These are phyloP conservation scores for Loxodonta africana DNA, from an alignment of 2,113 vertebrate genomes.

Conservation along the genomic window DNA sequence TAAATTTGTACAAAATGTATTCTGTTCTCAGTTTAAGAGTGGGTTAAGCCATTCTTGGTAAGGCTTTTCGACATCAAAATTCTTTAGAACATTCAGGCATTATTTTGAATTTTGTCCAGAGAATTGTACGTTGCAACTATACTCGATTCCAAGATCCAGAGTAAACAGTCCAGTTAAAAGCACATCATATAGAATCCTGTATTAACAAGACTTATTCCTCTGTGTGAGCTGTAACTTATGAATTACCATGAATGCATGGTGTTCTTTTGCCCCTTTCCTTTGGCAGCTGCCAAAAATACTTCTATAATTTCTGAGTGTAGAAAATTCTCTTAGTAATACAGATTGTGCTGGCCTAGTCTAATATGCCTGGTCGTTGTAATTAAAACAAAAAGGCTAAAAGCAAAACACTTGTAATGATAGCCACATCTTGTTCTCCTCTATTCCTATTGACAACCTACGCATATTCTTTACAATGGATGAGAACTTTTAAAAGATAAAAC, in stretches of 20 bases:
- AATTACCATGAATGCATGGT: background rate
- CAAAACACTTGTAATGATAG: background rate
- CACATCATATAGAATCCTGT: background rate
- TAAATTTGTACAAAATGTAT: background rate
- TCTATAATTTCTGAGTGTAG: background rate
- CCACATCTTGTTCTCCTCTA: background rate
- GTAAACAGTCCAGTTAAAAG: slow-evolving; percentile 16
- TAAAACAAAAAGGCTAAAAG: background rate
- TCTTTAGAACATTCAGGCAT: background rate
- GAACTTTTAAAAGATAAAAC: slow-evolving; percentile 53
- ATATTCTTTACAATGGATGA: slow-evolving; percentile 23
- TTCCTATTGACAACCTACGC: background rate
- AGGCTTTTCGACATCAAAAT: background rate
- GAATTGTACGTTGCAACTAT: background rate
- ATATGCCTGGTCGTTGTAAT: slow-evolving; percentile 41
- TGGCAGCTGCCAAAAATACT: slow-evolving; percentile 28
- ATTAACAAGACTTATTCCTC: background rate
- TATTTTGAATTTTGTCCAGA: slow-evolving; percentile 30
- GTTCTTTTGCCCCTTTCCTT: background rate
- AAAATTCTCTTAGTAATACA: slow-evolving; percentile 6
- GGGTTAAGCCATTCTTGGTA: background rate
- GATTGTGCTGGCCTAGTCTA: background rate
- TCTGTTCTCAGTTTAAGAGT: background rate
- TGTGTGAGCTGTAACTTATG: background rate
- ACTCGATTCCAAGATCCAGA: background rate